Percentiles rank a stretch among this genome's conserved stretches.
These are phyloP conservation scores for Xanthostigma xanthostigma DNA, from an alignment of 2,888 invertebrate species.

Conservation along the genomic window DNA sequence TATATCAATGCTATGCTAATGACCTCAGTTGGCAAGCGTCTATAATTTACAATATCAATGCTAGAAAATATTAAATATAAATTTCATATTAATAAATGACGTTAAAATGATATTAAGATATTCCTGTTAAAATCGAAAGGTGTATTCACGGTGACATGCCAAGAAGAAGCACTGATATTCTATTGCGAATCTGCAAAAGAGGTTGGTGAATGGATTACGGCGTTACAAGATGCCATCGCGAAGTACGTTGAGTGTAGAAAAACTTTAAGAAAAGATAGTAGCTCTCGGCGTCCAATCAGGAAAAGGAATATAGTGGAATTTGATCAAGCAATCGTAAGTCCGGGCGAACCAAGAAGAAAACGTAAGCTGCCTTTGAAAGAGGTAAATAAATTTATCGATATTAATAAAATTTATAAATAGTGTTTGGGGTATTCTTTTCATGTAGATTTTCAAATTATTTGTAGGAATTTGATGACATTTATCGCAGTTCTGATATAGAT, in stretches of 20 bases:
- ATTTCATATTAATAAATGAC: too few relatives aligned
- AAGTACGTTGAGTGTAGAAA: slow-evolving; percentile 39
- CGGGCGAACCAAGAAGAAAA: slow-evolving; percentile 32
- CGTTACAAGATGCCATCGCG: slow-evolving; percentile 37
- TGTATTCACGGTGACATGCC: slow-evolving; percentile 43
- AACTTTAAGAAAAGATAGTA: slow-evolving; percentile 47
- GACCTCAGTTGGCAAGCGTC: too few relatives aligned
- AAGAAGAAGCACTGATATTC: slow-evolving; percentile 38
- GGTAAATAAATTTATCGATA: not conserved
- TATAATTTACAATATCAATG: too few relatives aligned
- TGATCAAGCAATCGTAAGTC: slow-evolving; percentile 34
- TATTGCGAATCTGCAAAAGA: slow-evolving; percentile 37
- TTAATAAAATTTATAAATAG: not conserved
- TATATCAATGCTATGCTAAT: too few relatives aligned
- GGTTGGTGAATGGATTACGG: slow-evolving; percentile 39
- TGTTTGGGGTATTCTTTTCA: not conserved
- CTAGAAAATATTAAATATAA: too few relatives aligned
- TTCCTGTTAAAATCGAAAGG: slow-evolving; percentile 19
- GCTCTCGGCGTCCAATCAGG: slow-evolving; percentile 41
- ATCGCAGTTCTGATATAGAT: not conserved
- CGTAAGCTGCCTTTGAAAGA: slow-evolving; percentile 13
- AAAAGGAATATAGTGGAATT: slow-evolving; percentile 38
- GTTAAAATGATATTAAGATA: too few relatives aligned
- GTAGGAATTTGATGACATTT: not conserved
- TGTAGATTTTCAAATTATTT: too few relatives aligned